Conservation (phyloP, 1,140 invertebrate genomes). For the Drosophila lowei region DNA sequence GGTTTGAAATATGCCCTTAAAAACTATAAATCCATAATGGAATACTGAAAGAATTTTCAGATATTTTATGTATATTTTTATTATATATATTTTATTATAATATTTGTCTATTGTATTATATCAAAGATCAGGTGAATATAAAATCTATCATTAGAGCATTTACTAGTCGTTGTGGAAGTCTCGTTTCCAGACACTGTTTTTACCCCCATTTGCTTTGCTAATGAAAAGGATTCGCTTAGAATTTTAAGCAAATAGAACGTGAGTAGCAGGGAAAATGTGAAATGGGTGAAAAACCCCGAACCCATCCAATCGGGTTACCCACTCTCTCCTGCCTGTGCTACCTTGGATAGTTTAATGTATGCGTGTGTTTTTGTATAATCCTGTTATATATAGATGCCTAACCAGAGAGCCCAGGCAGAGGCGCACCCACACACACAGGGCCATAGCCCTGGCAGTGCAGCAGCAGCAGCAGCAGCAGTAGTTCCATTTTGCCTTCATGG, state of each 20-base stretch:
- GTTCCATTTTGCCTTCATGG: slow-evolving; percentile 60
- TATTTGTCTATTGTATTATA: too few relatives aligned
- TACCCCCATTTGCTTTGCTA: slow-evolving; percentile 54
- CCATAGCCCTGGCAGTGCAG: slow-evolving; percentile 57
- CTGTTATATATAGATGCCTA: slow-evolving; percentile 42
- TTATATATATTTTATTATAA: too few relatives aligned
- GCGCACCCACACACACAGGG: slow-evolving; percentile 5
- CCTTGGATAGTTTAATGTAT: slow-evolving; percentile 63
- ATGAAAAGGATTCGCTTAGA: slow-evolving; percentile 80
- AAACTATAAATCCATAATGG: too few relatives aligned
- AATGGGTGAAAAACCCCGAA: slow-evolving; percentile 19
- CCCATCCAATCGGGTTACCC: not conserved
- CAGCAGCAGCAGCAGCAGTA: slow-evolving; percentile 17
- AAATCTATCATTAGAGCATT: slow-evolving; percentile 1
- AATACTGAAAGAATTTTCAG: too few relatives aligned
- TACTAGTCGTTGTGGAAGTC: not conserved
- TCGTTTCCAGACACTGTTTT: slow-evolving; percentile 3
- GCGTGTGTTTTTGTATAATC: slow-evolving; percentile 65
- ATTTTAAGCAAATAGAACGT: slow-evolving; percentile 80
- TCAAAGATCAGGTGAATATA: too few relatives aligned
- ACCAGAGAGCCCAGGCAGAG: not conserved
- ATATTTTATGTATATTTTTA: too few relatives aligned
- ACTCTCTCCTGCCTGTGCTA: slow-evolving; percentile 15
- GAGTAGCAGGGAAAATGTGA: slow-evolving; percentile 68
- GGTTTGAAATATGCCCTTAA: not conserved